Evolutionary conservation across 1,140 invertebrate genomes (phyloP).

Genomic region (Pachypsylla venusta): DNA sequence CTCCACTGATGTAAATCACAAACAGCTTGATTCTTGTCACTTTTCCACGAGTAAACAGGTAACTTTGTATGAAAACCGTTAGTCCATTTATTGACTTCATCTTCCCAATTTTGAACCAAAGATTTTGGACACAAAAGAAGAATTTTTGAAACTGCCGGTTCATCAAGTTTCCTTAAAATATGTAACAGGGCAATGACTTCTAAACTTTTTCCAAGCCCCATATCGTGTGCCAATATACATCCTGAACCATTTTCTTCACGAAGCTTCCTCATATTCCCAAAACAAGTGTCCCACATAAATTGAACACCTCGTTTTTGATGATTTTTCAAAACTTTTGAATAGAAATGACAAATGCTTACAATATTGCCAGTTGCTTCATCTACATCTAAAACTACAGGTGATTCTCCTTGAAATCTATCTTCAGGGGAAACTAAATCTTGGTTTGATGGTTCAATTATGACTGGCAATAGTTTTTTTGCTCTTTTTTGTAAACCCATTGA

Average conservation of each 20-base stretch:
- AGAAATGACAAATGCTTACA: conserved; percentile 36
- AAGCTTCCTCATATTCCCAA: conserved; percentile 44
- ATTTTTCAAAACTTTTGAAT: conserved; percentile 49
- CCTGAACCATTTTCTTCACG: conserved; percentile 45
- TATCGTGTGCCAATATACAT: conserved; percentile 75
- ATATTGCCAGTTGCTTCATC: conserved; percentile 39
- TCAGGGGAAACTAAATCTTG: not conserved
- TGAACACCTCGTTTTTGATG: conserved; percentile 59
- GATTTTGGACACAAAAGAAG: conserved; percentile 73
- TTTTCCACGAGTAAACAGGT: conserved; percentile 34
- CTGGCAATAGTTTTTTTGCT: too few relatives aligned
- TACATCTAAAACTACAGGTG: conserved; percentile 43
- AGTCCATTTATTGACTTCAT: conserved; percentile 69
- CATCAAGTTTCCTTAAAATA: conserved; percentile 42
- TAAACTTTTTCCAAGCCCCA: conserved; percentile 51
- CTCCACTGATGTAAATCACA: conserved; percentile 56
- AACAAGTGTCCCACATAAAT: conserved; percentile 61
- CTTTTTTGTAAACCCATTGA: not conserved
- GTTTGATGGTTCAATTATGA: not conserved
- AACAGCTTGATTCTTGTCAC: conserved; percentile 41
- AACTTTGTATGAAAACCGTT: conserved; percentile 32
- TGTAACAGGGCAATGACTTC: conserved; percentile 52
- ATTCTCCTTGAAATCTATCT: not conserved
- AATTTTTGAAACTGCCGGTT: conserved; percentile 39
- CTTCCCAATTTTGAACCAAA: conserved; percentile 77